Conservation (phyloP, 1,140 invertebrate genomes). For the Dendroctonus ponderosae region DNA sequence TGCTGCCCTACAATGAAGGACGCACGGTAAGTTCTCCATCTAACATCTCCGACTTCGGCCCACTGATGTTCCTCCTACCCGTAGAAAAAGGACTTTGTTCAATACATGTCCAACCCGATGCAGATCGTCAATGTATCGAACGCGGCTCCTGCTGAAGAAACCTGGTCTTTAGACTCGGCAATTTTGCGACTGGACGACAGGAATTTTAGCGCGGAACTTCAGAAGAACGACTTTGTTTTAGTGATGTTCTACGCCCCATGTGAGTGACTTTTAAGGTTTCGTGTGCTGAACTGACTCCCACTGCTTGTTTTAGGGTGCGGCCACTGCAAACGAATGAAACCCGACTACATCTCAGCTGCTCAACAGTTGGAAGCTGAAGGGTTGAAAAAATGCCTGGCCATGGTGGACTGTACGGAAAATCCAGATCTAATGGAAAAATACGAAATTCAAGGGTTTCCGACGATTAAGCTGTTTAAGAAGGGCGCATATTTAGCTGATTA, state of each 20-base stretch:
- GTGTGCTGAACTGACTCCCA: no score
- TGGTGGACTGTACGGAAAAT: conserved; percentile 67
- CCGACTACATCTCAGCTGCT: conserved; percentile 65
- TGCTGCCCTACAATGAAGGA: conserved; percentile 68
- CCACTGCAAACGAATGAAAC: conserved; percentile 74
- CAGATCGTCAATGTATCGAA: conserved; percentile 48
- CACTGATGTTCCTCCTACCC: neutral
- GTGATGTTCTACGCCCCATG: conserved; percentile 82
- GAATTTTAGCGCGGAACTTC: conserved; percentile 57
- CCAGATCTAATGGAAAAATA: conserved; percentile 56
- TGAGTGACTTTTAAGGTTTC: conserved; percentile 50
- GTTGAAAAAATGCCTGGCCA: conserved; percentile 53
- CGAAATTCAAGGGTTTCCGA: conserved; percentile 69
- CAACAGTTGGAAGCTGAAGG: conserved; percentile 57
- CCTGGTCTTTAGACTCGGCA: conserved; percentile 41
- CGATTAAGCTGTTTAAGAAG: conserved; percentile 69
- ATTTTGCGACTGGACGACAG: conserved; percentile 56
- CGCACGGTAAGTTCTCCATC: conserved; percentile 59
- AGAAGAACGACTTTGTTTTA: conserved; percentile 64
- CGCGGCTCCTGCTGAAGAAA: conserved; percentile 31
- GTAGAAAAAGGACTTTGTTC: conserved; percentile 64
- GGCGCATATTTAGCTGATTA: conserved; percentile 60
- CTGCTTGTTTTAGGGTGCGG: conserved; percentile 64
- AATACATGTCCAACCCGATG: conserved; percentile 65
- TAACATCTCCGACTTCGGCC: neutral